phyloP scores from a whole-genome alignment of 1,140 invertebrate species.

The Myzus persicae region DNA sequence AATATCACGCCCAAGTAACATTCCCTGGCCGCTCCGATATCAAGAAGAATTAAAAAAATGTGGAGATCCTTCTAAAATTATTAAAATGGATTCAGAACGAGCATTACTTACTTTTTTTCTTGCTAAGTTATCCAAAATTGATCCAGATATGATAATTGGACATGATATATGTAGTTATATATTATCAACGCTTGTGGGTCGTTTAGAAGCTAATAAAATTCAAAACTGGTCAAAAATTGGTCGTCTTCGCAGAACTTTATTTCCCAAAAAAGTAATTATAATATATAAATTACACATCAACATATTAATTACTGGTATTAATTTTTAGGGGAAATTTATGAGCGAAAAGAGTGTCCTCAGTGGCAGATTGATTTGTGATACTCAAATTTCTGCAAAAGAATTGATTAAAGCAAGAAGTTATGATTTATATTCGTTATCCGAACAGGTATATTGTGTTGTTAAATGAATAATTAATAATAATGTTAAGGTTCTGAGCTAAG shows the following conservation, averaged over 20 bases:
- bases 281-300: constrained; percentile 58
- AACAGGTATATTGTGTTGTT: constrained; percentile 66
- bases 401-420: constrained; percentile 90
- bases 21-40: constrained; percentile 82
- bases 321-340: constrained; percentile 57
- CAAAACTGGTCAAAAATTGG: constrained; percentile 92
- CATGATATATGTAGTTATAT: constrained; percentile 91
- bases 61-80: constrained; percentile 60
- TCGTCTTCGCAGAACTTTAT: constrained; percentile 76
- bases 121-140: constrained; percentile 83
- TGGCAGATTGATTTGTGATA: constrained; percentile 91
- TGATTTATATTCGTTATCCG: constrained; percentile 85
- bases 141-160: constrained; percentile 93
- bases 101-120: constrained; percentile 85
- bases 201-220: constrained; percentile 76
- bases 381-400: constrained; percentile 93
- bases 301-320: not conserved
- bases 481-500: not conserved
- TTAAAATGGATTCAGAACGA: constrained; percentile 82
- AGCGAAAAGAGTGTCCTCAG: constrained; percentile 69
- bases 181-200: constrained; percentile 85
- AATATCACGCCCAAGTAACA: constrained; percentile 79
- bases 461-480: not conserved
- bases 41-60: constrained; percentile 66
- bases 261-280: constrained; percentile 69